These are phyloP conservation scores for Spizella passerina DNA, from an alignment of 2,797 vertebrate genomes.

Conservation along the genomic window DNA sequence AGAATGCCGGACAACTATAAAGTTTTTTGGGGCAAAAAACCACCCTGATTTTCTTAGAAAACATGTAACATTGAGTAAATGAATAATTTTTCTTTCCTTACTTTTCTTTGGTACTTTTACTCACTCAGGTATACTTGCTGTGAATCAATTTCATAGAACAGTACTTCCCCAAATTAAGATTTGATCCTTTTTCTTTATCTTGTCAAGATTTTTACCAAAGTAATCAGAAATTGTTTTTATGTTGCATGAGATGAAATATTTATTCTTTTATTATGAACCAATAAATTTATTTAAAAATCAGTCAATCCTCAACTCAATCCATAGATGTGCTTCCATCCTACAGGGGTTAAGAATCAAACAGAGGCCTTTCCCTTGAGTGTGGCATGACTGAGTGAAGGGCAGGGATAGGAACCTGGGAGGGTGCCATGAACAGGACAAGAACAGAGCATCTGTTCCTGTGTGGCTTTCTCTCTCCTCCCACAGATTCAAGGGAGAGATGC, in stretches of 20 bases:
- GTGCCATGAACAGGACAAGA: neutral
- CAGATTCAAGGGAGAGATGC: neutral
- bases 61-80: neutral
- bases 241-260: neutral
- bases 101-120: neutral
- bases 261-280: neutral
- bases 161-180: neutral
- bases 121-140: neutral
- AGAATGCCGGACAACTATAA: neutral
- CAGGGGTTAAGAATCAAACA: neutral
- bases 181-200: neutral
- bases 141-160: neutral
- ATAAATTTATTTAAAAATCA: neutral
- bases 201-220: neutral
- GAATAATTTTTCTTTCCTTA: neutral
- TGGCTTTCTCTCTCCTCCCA: constrained; percentile 2
- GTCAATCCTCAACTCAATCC: neutral
- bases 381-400: neutral
- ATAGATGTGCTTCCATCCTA: neutral
- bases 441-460: neutral
- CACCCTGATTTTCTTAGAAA: neutral
- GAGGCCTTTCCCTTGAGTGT: neutral
- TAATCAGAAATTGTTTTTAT: neutral
- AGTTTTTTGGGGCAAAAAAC: neutral
- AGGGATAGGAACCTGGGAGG: neutral